A percentile compares a stretch with the other conserved stretches of the same genome.
Evolutionary conservation across 2,797 vertebrate genomes (phyloP).

Genomic region (Macroramphosus scolopax): DNA sequence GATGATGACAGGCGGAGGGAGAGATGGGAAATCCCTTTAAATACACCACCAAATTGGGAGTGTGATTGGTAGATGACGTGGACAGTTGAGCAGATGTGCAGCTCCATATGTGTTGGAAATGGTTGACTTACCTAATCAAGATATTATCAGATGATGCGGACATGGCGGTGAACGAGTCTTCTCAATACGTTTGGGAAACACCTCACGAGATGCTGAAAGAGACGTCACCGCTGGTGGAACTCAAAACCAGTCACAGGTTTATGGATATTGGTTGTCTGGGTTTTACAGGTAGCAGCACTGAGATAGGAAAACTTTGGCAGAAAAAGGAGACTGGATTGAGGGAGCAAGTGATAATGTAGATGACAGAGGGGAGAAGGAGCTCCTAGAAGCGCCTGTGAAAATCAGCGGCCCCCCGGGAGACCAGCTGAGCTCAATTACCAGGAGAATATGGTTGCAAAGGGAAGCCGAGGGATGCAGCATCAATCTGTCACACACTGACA

Average conservation of each 20-base stretch:
- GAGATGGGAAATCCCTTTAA: too few species aligned
- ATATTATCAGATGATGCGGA: too few species aligned
- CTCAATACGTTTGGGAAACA: too few species aligned
- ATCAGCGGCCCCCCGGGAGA: constrained; percentile 62
- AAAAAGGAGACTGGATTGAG: constrained; percentile 26
- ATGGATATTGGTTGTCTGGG: too few species aligned
- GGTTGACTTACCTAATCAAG: too few species aligned
- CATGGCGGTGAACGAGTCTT: too few species aligned
- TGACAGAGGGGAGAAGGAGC: constrained; percentile 48
- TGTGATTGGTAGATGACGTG: too few species aligned
- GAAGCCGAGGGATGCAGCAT: constrained; percentile 70
- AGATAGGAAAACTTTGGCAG: constrained; percentile 9
- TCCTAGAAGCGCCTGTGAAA: constrained; percentile 56
- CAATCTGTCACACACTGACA: constrained; percentile 73
- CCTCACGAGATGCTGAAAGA: constrained; percentile 5
- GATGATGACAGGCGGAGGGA: too few species aligned
- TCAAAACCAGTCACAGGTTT: too few species aligned
- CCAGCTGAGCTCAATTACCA: constrained; percentile 81
- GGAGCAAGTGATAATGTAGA: constrained; percentile 45
- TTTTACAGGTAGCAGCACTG: constrained; percentile 41
- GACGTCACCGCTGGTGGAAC: constrained; percentile 40
- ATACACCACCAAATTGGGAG: too few species aligned
- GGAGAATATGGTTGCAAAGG: constrained; percentile 77
- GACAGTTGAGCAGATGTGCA: too few species aligned
- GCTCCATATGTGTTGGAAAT: too few species aligned